These are phyloP conservation scores for Dromaius novaehollandiae DNA, from an alignment of 2,113 vertebrate genomes.

Conservation along the genomic window DNA sequence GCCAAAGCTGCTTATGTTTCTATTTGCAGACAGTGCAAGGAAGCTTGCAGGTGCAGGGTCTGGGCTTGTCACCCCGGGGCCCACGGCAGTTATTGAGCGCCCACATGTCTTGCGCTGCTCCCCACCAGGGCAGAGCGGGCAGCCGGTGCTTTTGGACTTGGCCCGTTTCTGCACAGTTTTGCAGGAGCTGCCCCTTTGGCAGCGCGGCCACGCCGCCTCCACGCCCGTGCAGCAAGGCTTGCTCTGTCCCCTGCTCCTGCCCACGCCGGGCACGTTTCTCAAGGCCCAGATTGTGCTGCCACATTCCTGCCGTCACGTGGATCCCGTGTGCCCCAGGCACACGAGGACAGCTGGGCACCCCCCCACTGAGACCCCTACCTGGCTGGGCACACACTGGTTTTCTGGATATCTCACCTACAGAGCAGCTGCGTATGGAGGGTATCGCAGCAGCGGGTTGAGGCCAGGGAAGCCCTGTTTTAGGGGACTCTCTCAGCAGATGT, in stretches of 20 bases:
- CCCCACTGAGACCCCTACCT: too few relatives aligned
- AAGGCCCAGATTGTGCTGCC: slow-evolving; percentile 5
- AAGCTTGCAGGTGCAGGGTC: background rate
- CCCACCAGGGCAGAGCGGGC: background rate
- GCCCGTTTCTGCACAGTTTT: background rate
- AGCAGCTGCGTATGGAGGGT: too few relatives aligned
- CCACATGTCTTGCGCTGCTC: fast-evolving
- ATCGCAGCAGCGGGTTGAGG: background rate
- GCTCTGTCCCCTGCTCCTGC: background rate
- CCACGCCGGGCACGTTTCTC: background rate
- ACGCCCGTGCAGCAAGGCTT: background rate
- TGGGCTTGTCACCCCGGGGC: background rate
- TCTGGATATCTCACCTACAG: too few relatives aligned
- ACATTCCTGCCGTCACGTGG: background rate
- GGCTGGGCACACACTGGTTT: too few relatives aligned
- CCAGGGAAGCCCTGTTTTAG: background rate
- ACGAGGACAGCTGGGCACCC: too few relatives aligned
- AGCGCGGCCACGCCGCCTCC: background rate
- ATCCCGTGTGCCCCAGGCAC: fast-evolving
- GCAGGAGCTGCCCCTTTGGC: background rate
- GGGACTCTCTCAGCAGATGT: fast-evolving
- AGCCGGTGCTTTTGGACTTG: background rate
- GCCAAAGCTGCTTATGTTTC: background rate
- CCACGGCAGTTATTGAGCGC: fast-evolving
- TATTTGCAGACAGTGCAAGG: background rate